Base-by-base conservation (phyloP, 1,140 invertebrate genomes). In the Calosoma granatense region DNA sequence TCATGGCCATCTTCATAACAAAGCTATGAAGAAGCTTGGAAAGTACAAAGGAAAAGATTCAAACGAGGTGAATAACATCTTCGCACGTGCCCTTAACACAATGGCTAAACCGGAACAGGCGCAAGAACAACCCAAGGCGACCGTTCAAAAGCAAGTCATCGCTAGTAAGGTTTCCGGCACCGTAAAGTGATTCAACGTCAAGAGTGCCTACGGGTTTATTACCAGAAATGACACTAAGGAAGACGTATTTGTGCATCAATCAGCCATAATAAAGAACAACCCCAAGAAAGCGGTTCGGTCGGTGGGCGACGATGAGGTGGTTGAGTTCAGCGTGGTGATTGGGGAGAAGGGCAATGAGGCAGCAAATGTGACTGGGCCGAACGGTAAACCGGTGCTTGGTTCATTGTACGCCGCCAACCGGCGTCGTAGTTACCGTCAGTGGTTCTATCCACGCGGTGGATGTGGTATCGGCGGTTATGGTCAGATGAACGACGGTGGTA, bases 191-290 rank as follows among this genome's bases (percentile, higher is more conserved):
- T n/a, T 98, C 81, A 98, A 97, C 74, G 94, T 98, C 41, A 98
- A 98, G 81, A 97, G 93, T 80, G 96, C 96, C 75, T 98, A 98
- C 81, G 96, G 96, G 69, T 98, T 99, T 76, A 98, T 98, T 75
- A 97, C 53, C 70, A 91, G 91, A 71, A 93, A 95, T 81, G 95
- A 98, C 81, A 97, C 92, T 64, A 97, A 97, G 78, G 95, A 98
- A 80, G 97, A 99, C 79, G 94, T 99, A 60, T 99, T 99, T 81
- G 95, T 99, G 60, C 97, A 99, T 81, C 96, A 93, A 79, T 81
- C 80, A 94, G 98, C 74, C 96, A 96, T 56, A 90, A 91, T 66
- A 99, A n/a, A n/a, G n/a, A n/a, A n/a, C n/a, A n/a, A n/a, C n/a
- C n/a, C n/a, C n/a, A n/a, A n/a, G n/a, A n/a, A 99, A 79, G 90